phyloP scores from a whole-genome alignment of 2,888 invertebrate species.

The Microplitis manilae region DNA sequence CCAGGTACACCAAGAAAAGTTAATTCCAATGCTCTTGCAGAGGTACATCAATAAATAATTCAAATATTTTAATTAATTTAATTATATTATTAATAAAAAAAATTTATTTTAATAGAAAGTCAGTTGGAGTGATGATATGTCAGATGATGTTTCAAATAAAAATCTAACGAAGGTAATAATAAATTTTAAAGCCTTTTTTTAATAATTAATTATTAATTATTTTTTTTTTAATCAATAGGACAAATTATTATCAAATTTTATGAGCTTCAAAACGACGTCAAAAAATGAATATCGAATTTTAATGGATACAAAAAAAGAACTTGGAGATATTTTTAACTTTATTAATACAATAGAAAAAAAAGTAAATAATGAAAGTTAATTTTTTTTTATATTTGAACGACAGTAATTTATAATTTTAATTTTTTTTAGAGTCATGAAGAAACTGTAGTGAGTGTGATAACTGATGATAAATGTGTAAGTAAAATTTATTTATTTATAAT shows the following conservation, averaged over 20 bases:
- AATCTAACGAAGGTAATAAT: not conserved
- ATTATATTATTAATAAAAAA: not conserved
- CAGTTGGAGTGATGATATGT: slow-evolving; percentile 26
- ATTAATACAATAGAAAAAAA: slow-evolving; percentile 53
- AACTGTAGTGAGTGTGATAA: not conserved
- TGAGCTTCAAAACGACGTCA: slow-evolving; percentile 55
- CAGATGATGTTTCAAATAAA: not conserved
- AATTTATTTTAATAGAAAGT: slow-evolving; percentile 5
- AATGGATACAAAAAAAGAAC: slow-evolving; percentile 54
- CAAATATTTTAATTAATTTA: not conserved
- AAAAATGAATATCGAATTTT: slow-evolving; percentile 58
- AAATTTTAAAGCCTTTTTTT: not conserved
- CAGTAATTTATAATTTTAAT: not conserved
- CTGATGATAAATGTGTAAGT: not conserved
- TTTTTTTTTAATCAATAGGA: slow-evolving; percentile 28
- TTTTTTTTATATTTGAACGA: not conserved
- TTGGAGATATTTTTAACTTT: slow-evolving; percentile 56
- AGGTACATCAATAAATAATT: not conserved
- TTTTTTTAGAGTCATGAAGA: not conserved
- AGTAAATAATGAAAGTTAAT: slow-evolving; percentile 42
- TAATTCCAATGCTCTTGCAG: slow-evolving; percentile 10
- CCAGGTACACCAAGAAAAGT: slow-evolving; percentile 38
- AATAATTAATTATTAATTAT: not conserved
- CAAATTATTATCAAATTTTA: slow-evolving; percentile 48
- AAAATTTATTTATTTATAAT: not conserved